Base-by-base conservation (phyloP, 2,888 invertebrate genomes). In the Sicus ferrugineus region DNA sequence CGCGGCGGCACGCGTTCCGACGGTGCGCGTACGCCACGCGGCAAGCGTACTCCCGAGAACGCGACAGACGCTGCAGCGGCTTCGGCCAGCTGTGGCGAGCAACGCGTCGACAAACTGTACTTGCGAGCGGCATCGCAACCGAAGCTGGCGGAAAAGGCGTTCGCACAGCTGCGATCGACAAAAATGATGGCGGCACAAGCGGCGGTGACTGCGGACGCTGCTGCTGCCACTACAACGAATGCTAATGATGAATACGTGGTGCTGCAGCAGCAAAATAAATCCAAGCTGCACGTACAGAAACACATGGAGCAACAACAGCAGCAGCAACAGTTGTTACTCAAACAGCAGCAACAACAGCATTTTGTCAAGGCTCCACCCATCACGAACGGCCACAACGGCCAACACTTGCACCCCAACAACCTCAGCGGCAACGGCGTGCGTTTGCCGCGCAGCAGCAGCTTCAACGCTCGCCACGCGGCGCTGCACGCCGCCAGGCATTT, bases 41-140 rank as follows among this genome's bases (percentile, higher is more conserved):
- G 79, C 16, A 81, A 81, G 67, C 79, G 83, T 16, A 69, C 65
- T 9, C 7, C 67, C 70, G 58, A 9, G 1, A 73, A 74, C 19
- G 72, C 70, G n/a, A 71, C 69, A 4, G 54, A 70, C 56, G 75
- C 68, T 74, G 76, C 68, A 71, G 75, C 79, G 85, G 68, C 76
- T 77, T 71, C 14, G 3, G 38, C n/a, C 14, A 62, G 67, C 14
- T 91, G 90, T 77, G 91, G 91, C 0, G 93, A 93, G 85, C 89
- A 89, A 72, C 90, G 91, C 79, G 92, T 93, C 72, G 93, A 93
- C 79, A 87, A 88, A 62, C 81, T 93, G 23, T 93, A 93, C 81
- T 86, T 92, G 75, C 85, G 88, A 63, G 89, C 89, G 2, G 87
- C 89, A 7, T 88, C 89, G 23, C 87, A 87, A 74, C 87, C 88